Percentiles rank a stretch among this genome's conserved stretches.
Evolutionary conservation across 2,888 invertebrate genomes (phyloP).

Genomic region (Ornithoptera alexandrae): DNA sequence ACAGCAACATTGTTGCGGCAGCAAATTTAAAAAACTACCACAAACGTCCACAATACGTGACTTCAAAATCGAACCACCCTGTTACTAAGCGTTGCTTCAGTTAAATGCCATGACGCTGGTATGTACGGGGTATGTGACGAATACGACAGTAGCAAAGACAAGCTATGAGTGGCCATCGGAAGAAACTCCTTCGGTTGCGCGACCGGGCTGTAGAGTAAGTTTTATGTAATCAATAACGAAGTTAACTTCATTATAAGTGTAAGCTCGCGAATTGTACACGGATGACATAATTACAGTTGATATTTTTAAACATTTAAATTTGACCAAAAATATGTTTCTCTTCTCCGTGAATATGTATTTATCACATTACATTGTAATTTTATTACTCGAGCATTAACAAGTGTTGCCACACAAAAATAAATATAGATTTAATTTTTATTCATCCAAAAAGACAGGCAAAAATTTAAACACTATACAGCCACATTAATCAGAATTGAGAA

Average conservation of each 20-base stretch:
- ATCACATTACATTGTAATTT: not conserved
- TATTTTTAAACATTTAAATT: conserved; percentile 1
- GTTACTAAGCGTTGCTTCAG: too few relatives aligned
- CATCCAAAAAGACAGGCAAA: not conserved
- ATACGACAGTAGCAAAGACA: not conserved
- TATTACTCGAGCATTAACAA: not conserved
- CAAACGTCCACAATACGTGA: too few relatives aligned
- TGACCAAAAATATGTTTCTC: conserved; percentile 3
- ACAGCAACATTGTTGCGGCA: too few relatives aligned
- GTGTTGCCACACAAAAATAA: not conserved
- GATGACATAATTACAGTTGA: conserved; percentile 38
- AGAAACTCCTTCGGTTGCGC: not conserved
- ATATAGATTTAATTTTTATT: not conserved
- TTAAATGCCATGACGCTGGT: too few relatives aligned
- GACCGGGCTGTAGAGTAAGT: not conserved
- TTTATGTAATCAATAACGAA: conserved; percentile 1
- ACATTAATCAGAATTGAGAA: not conserved
- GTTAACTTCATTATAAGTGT: conserved; percentile 38
- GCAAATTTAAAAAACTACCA: too few relatives aligned
- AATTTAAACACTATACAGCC: not conserved
- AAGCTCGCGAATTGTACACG: conserved; percentile 64
- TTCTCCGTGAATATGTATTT: not conserved
- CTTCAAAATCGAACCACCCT: too few relatives aligned
- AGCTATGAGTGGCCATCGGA: not conserved
- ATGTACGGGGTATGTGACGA: not conserved